Percentiles rank a stretch among this genome's conserved stretches.
These are phyloP conservation scores for Sipha flava DNA, from an alignment of 1,140 invertebrate genomes.

Conservation along the genomic window DNA sequence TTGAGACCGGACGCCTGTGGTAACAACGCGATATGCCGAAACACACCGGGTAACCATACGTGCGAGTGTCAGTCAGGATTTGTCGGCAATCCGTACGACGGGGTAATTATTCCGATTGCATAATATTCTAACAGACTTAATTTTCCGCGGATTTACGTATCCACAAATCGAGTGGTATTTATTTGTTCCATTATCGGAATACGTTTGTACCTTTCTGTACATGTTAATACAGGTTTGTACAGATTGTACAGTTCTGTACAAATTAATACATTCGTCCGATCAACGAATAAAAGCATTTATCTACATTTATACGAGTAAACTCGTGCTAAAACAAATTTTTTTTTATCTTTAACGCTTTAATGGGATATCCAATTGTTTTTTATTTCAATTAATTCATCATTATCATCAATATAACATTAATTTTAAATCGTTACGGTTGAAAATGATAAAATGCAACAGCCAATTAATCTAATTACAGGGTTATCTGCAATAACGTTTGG, in stretches of 20 bases:
- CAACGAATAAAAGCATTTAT: background rate
- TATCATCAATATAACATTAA: no score
- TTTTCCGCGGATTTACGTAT: background rate
- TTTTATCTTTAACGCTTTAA: background rate
- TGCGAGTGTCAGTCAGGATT: conserved; percentile 75
- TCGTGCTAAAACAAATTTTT: background rate
- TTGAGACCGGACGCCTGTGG: conserved; percentile 66
- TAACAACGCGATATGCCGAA: conserved; percentile 67
- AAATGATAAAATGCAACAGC: background rate
- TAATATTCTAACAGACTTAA: background rate
- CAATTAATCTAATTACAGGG: background rate
- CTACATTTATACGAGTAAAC: background rate
- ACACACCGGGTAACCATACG: conserved; percentile 78
- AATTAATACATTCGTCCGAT: no score
- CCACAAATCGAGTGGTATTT: background rate
- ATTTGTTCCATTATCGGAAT: no score
- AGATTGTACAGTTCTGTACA: no score
- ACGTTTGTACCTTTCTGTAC: no score
- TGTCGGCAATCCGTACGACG: conserved; percentile 76
- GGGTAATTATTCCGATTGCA: conserved; percentile 46
- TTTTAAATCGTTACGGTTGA: background rate
- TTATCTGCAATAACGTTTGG: no score
- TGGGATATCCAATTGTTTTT: background rate
- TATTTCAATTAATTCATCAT: background rate
- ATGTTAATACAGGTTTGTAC: no score